These are phyloP conservation scores for Acrocephalus kingi DNA, from an alignment of 2,113 vertebrate species.

Conservation along the genomic window DNA sequence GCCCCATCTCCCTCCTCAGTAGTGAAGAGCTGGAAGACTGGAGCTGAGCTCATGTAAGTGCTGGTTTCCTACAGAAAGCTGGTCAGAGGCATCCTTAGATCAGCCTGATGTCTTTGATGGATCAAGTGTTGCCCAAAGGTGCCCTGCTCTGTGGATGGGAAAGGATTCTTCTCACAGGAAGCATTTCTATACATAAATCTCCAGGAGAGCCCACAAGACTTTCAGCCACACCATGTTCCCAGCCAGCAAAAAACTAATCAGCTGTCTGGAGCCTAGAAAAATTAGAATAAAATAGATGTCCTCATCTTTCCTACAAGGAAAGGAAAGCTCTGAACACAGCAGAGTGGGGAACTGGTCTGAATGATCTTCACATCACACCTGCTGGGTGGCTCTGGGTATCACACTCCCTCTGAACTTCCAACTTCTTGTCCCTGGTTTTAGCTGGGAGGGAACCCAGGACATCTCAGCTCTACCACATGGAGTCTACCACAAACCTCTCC, in stretches of 20 bases:
- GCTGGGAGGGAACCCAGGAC: background rate
- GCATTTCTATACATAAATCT: background rate
- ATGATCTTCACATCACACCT: background rate
- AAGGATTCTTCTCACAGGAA: background rate
- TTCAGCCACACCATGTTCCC: background rate
- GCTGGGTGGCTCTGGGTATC: fast-evolving
- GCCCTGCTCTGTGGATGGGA: background rate
- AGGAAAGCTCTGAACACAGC: background rate
- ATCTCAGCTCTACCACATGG: background rate
- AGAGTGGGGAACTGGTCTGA: background rate
- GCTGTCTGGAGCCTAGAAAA: background rate
- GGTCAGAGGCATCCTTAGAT: background rate
- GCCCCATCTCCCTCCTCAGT: background rate
- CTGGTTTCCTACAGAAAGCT: background rate
- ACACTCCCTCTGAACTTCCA: background rate
- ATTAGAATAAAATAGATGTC: background rate
- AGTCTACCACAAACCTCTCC: background rate
- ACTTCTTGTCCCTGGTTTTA: background rate
- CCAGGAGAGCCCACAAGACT: background rate
- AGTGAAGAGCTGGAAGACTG: background rate
- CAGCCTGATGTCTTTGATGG: background rate
- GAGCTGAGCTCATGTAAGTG: background rate
- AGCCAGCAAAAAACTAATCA: background rate
- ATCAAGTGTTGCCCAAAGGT: background rate
- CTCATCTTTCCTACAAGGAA: background rate